Evolutionary conservation across 2,797 vertebrate genomes (phyloP).

Genomic region (Anniella stebbinsi): DNA sequence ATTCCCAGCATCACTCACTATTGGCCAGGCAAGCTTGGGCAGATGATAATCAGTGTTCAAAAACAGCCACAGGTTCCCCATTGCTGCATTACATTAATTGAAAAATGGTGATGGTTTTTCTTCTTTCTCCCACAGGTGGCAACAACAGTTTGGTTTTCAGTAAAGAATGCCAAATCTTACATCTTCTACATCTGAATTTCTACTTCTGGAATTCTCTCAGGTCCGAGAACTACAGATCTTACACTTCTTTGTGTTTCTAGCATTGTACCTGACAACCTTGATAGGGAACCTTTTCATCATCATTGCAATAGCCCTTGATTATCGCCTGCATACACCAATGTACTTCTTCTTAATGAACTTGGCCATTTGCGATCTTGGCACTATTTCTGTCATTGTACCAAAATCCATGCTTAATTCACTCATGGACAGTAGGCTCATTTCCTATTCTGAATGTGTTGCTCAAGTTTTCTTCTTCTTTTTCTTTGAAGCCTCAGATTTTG

Average conservation of each 20-base stretch:
- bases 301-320: not conserved
- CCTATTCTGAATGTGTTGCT: not conserved
- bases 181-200: not conserved
- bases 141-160: not conserved
- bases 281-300: not conserved
- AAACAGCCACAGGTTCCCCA: too few relatives aligned
- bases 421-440: not conserved
- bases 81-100: not conserved
- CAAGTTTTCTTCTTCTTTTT: not conserved
- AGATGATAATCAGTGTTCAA: too few relatives aligned
- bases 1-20: too few relatives aligned
- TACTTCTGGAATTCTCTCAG: not conserved
- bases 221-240: not conserved
- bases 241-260: not conserved
- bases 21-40: too few relatives aligned
- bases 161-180: not conserved
- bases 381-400: not conserved
- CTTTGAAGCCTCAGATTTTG: not conserved
- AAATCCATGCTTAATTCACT: not conserved
- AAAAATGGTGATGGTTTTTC: not conserved
- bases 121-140: not conserved
- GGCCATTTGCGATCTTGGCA: not conserved
- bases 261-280: not conserved
- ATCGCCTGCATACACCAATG: not conserved
- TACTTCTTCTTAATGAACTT: conserved; percentile 1